These are phyloP conservation scores for Alloscopus bannaensis DNA, from an alignment of 2,888 invertebrate genomes.

Conservation along the genomic window DNA sequence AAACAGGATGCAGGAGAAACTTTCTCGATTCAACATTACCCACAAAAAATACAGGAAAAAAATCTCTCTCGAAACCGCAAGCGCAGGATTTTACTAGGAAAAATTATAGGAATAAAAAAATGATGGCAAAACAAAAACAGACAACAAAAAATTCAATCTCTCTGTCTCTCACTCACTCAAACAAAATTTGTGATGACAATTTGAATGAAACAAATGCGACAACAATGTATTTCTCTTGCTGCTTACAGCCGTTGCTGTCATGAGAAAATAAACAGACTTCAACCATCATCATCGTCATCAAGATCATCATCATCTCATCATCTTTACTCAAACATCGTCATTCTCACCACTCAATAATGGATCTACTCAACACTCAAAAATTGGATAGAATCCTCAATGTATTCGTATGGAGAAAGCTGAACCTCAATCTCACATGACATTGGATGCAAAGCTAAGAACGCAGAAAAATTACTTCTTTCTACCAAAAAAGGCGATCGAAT, in stretches of 20 bases:
- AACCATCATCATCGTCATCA: slow-evolving; percentile 57
- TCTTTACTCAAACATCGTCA: neutral
- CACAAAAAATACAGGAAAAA: too few relatives aligned
- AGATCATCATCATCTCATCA: slow-evolving; percentile 46
- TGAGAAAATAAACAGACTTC: slow-evolving; percentile 68
- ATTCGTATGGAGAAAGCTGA: too few relatives aligned
- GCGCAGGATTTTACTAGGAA: too few relatives aligned
- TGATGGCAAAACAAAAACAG: too few relatives aligned
- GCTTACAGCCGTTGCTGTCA: slow-evolving; percentile 71
- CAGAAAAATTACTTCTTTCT: neutral
- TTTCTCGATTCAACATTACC: neutral
- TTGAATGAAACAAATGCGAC: slow-evolving; percentile 44
- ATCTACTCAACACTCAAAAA: slow-evolving; percentile 8
- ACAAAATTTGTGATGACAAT: neutral
- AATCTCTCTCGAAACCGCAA: neutral
- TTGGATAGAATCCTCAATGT: slow-evolving; percentile 3
- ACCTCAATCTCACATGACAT: neutral
- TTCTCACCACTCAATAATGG: slow-evolving; percentile 16
- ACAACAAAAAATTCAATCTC: too few relatives aligned
- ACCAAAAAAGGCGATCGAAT: neutral
- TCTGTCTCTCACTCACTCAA: slow-evolving; percentile 3
- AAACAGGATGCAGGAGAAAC: too few relatives aligned
- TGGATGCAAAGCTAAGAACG: neutral
- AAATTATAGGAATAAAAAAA: too few relatives aligned
- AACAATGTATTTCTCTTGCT: slow-evolving; percentile 67